Evolutionary conservation across 30 jellyfish, hydroid and myxozoan species (phyloP), one percentile per base, ranked within the genome.

Genomic region (Turritopsis dohrnii): DNA sequence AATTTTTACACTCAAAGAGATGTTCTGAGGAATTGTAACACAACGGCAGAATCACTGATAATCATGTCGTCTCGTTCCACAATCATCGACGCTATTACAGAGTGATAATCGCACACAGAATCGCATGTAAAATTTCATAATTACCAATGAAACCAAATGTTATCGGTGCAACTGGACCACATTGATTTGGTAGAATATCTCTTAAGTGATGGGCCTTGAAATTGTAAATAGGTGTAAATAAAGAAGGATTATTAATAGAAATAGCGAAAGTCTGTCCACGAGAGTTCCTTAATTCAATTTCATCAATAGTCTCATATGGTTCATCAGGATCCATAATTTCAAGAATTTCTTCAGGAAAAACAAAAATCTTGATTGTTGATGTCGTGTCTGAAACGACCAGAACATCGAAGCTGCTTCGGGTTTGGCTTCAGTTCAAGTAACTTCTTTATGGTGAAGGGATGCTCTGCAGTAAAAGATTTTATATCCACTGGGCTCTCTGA

Each of bases 21-120:
- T 16, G 31, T 69, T 23, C 22, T 69, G 77, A 7, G 77, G 77
- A 7, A 69, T 69, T 69, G 77, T 7, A 69, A 69, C 77, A 69
- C 77, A 69, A n/a, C 28, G 16, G 28, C 30, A 7, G 30, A 69
- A 23, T 69, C 30, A 21, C 19, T 27, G 9, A n/a, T 23, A 1
- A 27, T 69, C 16, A 23, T 69, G 22, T 41, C 60, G 9, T 13
- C 13, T 3, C 13, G 9, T 41, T 41, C 60, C 60, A 41, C 13
- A 13, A 41, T 41, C 60, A 41, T 41, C 13, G 77, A 69, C 0
- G 77, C 77, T 9, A 69, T 69, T 7, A 69, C 8, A 1, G 19
- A 8, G 77, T 69, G 16, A 69, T 69, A 16, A 27, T 27, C 30
- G 30, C 8, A 69, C 16, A 69, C 30, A n/a, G 28, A 27, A n/a